Conservation (phyloP, 2,113 vertebrate species). For the Erpornis zantholeuca region DNA sequence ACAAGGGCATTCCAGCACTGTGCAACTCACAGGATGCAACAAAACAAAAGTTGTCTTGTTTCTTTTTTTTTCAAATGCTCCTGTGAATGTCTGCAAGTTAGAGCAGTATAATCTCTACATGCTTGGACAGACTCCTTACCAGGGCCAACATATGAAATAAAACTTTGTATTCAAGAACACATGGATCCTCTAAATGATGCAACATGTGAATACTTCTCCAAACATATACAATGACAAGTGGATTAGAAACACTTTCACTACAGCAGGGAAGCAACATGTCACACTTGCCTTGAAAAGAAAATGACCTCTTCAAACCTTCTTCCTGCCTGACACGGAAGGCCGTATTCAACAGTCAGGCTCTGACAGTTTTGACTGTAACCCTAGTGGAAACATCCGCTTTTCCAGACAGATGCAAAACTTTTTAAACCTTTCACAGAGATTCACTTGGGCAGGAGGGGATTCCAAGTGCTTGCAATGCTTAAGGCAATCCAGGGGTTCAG, state of each 20-base stretch:
- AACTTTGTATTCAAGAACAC: background rate
- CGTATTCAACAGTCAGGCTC: background rate
- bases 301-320: background rate
- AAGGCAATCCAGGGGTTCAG: background rate
- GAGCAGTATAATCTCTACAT: background rate
- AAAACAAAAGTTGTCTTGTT: background rate
- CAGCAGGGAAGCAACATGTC: background rate
- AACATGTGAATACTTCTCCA: background rate
- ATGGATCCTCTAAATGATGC: background rate
- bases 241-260: background rate
- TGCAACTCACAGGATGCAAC: background rate
- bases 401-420: background rate
- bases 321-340: background rate
- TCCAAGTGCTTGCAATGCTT: background rate
- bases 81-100: background rate
- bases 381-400: background rate
- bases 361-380: background rate
- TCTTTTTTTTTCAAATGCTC: background rate
- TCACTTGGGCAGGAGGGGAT: background rate
- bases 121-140: background rate
- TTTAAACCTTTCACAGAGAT: background rate
- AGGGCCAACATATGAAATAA: background rate
- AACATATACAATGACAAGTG: background rate
- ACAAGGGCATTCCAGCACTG: background rate
- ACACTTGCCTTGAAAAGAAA: background rate